These are phyloP conservation scores for Sander vitreus DNA, from an alignment of 2,113 vertebrate species.

Conservation along the genomic window DNA sequence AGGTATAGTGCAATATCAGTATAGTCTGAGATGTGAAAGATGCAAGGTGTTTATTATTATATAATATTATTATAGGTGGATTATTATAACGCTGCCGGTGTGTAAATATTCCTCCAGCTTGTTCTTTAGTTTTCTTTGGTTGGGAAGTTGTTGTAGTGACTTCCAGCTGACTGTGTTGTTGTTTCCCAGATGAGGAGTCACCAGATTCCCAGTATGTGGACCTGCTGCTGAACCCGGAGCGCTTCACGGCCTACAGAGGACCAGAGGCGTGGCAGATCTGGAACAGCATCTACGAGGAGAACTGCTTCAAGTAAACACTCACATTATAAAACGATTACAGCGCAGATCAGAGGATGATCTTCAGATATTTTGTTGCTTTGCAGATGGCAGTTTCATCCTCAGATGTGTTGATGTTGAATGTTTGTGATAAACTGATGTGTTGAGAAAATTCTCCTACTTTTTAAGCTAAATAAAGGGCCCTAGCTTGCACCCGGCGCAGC, in stretches of 20 bases:
- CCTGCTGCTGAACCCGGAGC: slow-evolving; percentile 94
- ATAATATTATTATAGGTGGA: not conserved
- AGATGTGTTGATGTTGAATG: too few species aligned
- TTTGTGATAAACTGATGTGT: too few species aligned
- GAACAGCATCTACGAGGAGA: slow-evolving; percentile 98
- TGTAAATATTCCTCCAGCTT: not conserved
- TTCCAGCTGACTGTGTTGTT: not conserved
- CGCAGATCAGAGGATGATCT: not conserved
- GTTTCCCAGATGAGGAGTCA: slow-evolving; percentile 88
- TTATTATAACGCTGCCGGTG: not conserved
- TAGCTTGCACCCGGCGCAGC: too few species aligned
- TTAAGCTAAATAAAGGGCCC: too few species aligned
- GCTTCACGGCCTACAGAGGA: slow-evolving; percentile 94
- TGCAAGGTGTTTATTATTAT: too few species aligned
- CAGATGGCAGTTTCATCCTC: not conserved
- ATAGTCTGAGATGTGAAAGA: too few species aligned
- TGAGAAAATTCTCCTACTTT: too few species aligned
- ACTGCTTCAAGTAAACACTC: slow-evolving; percentile 94
- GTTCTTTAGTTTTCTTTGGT: not conserved
- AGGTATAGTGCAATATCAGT: too few species aligned
- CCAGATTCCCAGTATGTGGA: slow-evolving; percentile 94
- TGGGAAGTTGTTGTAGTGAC: not conserved
- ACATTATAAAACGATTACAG: too few species aligned
- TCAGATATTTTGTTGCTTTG: not conserved
- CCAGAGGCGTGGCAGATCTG: slow-evolving; percentile 93